Evolutionary conservation across 1,140 invertebrate species (phyloP), one percentile per base, ranked within the genome.

Genomic region (Sitophilus oryzae): DNA sequence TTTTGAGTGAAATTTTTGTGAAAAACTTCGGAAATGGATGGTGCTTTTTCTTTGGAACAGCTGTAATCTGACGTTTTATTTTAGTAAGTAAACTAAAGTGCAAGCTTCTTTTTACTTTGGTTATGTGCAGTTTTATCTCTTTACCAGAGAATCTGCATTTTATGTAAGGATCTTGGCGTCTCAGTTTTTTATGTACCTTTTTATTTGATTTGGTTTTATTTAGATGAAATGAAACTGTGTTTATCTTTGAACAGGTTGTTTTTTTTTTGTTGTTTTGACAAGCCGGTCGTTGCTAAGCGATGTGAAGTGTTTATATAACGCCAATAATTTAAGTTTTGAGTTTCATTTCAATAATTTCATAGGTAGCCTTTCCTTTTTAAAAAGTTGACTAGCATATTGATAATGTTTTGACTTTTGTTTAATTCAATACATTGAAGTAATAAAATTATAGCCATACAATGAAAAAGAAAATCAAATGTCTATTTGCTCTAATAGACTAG

Each of bases 1-100:
- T 43, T 41, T 49, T 40, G 35, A 49, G 51, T 58, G 56, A 50
- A 45, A 47, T 50, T 58, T 55, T 55, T 41, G 52, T 52, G 38
- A 16, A 50, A 50, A 30, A 20, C 36, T 50, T 45, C 44, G 45
- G 51, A 40, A 55, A 59, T 49, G 45, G 40, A 50, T 43, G 16
- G 30, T 42, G 14, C 41, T 43, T 52, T 52, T 52, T 43, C 4
- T 43, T 20, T 35, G 50, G 50, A 52, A 42, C 50, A 52, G 50
- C 50, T 52, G 50, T 44, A 52, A 14, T 25, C 18, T 52, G 50
- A 52, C 50, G 41, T 52, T 30, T 52, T 52, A 22, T 52, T 52
- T 52, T 52, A 40, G 50, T 52, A 18, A 30, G 50, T 52, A 52
- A 40, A 19, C n/a, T n/a, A 18, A 30, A 8, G 22, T 8, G 4